Percentiles rank a stretch among this genome's conserved stretches.
Conservation (phyloP, 2,113 vertebrate species). For the Corythoichthys haematopterus region DNA sequence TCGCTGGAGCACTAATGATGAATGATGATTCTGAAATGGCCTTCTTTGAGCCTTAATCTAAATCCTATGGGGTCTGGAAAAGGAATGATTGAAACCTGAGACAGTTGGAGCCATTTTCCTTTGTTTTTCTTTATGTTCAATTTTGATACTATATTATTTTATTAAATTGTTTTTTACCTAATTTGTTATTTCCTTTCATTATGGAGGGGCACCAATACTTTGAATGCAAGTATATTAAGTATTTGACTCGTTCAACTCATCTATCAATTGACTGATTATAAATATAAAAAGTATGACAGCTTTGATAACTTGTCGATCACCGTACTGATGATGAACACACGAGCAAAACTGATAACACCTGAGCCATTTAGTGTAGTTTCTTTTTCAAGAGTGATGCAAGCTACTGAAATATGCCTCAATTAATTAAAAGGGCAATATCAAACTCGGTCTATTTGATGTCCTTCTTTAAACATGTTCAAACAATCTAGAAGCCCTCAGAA, state of each 20-base stretch:
- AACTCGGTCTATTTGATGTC: constrained; percentile 22
- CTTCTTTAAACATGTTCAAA: constrained; percentile 16
- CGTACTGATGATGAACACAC: neutral
- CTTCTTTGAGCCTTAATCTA: too few relatives aligned
- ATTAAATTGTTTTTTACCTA: neutral
- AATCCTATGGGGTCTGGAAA: too few relatives aligned
- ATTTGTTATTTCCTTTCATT: neutral
- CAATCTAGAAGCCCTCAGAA: constrained; percentile 18
- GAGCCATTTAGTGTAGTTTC: neutral
- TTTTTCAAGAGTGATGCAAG: constrained; percentile 41
- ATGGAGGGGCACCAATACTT: too few relatives aligned
- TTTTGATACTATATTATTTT: neutral
- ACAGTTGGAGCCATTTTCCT: too few relatives aligned
- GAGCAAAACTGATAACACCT: neutral
- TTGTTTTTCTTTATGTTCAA: too few relatives aligned
- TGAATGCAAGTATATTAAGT: too few relatives aligned
- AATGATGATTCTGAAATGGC: too few relatives aligned
- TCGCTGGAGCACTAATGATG: too few relatives aligned
- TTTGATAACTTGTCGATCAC: neutral
- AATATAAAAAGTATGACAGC: neutral
- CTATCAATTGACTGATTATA: too few relatives aligned
- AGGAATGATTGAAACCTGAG: too few relatives aligned
- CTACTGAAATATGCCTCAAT: constrained; percentile 38
- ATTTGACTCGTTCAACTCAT: too few relatives aligned
- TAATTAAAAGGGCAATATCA: constrained; percentile 29